Percentiles rank a stretch among this genome's conserved stretches.
Evolutionary conservation across 2,888 invertebrate species (phyloP).

Genomic region (Cetonia aurata): DNA sequence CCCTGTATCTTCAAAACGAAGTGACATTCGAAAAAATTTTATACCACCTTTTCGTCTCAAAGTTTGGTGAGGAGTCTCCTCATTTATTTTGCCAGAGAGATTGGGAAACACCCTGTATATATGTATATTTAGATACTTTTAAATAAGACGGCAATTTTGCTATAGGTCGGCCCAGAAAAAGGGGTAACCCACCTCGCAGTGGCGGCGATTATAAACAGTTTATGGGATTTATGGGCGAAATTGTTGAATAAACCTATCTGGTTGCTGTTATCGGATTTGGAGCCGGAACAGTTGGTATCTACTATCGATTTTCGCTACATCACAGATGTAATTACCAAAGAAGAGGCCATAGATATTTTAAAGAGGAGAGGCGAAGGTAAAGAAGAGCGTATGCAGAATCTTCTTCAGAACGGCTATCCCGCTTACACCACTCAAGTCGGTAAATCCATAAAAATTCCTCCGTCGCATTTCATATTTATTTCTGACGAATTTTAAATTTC

Average conservation of each 20-base stretch:
- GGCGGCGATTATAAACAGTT: slow-evolving; percentile 88
- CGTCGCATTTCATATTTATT: too few relatives aligned
- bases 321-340: slow-evolving; percentile 84
- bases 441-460: slow-evolving; percentile 58
- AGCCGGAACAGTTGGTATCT: slow-evolving; percentile 86
- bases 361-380: slow-evolving; percentile 72
- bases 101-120: too few relatives aligned
- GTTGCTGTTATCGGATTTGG: slow-evolving; percentile 86
- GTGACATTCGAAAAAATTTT: too few relatives aligned
- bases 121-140: not conserved
- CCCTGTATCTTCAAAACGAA: too few relatives aligned
- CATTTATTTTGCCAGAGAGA: too few relatives aligned
- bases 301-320: slow-evolving; percentile 89
- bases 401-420: slow-evolving; percentile 81
- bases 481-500: slow-evolving; percentile 50
- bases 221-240: slow-evolving; percentile 94
- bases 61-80: too few relatives aligned
- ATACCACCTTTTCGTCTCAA: too few relatives aligned
- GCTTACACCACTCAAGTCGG: slow-evolving; percentile 90
- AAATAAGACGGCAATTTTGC: not conserved
- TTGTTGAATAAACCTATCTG: slow-evolving; percentile 88
- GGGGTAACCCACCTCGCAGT: slow-evolving; percentile 90
- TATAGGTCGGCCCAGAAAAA: slow-evolving; percentile 89
- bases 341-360: slow-evolving; percentile 82
- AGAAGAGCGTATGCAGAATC: slow-evolving; percentile 73